These are phyloP conservation scores for Xylophagus ater DNA, from an alignment of 2,888 invertebrate genomes.

Conservation along the genomic window DNA sequence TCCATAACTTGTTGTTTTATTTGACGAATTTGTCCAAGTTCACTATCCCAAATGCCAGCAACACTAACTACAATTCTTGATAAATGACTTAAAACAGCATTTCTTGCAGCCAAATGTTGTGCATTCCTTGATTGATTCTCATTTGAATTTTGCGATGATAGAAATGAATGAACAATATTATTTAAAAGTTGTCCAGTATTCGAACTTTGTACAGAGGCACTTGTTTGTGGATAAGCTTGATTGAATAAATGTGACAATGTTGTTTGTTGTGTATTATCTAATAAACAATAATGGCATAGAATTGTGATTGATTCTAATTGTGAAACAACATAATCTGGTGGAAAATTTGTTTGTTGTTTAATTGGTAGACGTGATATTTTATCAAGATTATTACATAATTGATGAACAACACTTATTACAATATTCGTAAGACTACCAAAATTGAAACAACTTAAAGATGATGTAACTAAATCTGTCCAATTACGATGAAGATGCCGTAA, in stretches of 20 bases:
- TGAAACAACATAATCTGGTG: slow-evolving; percentile 67
- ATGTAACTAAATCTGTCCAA: slow-evolving; percentile 72
- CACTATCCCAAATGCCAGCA: slow-evolving; percentile 67
- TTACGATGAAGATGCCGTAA: slow-evolving; percentile 65
- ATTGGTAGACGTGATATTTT: slow-evolving; percentile 40
- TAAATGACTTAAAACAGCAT: slow-evolving; percentile 64
- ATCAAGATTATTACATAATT: slow-evolving; percentile 61
- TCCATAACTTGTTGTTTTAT: slow-evolving; percentile 70
- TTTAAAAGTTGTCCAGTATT: slow-evolving; percentile 64
- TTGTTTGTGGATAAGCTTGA: slow-evolving; percentile 44
- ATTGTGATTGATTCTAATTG: slow-evolving; percentile 68
- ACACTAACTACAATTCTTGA: slow-evolving; percentile 72
- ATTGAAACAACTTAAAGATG: slow-evolving; percentile 68
- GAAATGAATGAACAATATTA: slow-evolving; percentile 70
- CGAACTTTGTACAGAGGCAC: slow-evolving; percentile 43
- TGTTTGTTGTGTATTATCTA: slow-evolving; percentile 48
- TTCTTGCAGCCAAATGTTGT: slow-evolving; percentile 47
- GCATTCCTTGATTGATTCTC: slow-evolving; percentile 30
- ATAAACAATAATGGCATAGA: slow-evolving; percentile 66
- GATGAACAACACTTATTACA: slow-evolving; percentile 65
- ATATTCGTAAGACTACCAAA: slow-evolving; percentile 60
- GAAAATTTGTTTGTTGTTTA: slow-evolving; percentile 36
- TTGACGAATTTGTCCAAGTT: slow-evolving; percentile 42
- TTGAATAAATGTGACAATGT: slow-evolving; percentile 46
- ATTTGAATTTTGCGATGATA: slow-evolving; percentile 45